Percentiles rank a stretch among this genome's conserved stretches.
phyloP scores from a whole-genome alignment of 2,797 vertebrate genomes.

The Otus scops region DNA sequence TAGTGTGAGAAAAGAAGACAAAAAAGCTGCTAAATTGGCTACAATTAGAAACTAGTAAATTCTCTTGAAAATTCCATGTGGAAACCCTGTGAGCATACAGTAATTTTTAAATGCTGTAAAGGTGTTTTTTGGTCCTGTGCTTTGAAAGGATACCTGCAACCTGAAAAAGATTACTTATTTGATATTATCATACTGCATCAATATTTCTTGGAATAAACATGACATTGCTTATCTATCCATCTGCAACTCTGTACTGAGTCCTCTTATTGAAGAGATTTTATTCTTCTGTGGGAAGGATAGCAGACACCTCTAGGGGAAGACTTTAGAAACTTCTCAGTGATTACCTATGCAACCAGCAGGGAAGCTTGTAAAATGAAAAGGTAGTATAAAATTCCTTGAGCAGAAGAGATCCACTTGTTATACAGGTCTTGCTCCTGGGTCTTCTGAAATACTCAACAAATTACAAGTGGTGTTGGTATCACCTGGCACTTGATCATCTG shows the following conservation, averaged over 20 bases:
- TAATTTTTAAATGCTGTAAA: not conserved
- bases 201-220: not conserved
- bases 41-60: not conserved
- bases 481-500: not conserved
- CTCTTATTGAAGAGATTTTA: not conserved
- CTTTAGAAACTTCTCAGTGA: not conserved
- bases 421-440: not conserved
- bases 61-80: not conserved
- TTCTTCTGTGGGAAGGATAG: not conserved
- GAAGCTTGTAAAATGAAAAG: not conserved
- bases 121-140: not conserved
- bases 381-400: not conserved
- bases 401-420: not conserved
- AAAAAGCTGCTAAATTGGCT: not conserved
- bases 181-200: not conserved
- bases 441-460: not conserved
- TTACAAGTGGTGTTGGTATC: not conserved
- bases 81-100: not conserved
- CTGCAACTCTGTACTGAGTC: not conserved
- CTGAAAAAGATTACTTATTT: not conserved
- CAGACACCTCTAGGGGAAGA: not conserved
- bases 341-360: not conserved
- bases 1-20: not conserved
- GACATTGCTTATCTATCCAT: not conserved
- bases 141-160: not conserved